These are phyloP conservation scores for Microcebus ravelobensis DNA, from an alignment of 2,113 vertebrate genomes.

Conservation along the genomic window DNA sequence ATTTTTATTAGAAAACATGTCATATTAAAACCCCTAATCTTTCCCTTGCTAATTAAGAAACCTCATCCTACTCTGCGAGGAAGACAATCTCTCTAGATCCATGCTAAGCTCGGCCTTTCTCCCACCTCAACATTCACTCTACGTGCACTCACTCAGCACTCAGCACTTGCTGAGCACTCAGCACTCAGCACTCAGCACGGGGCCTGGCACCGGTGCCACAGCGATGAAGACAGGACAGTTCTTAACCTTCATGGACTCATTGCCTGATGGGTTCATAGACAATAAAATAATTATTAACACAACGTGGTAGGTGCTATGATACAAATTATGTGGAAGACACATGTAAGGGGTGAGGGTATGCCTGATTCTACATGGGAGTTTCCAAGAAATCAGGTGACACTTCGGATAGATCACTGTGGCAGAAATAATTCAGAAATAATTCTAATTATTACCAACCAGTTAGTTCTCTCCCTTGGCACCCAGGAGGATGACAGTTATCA, in stretches of 20 bases:
- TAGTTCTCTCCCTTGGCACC: neutral
- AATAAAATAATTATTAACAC: neutral
- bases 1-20: neutral
- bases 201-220: accelerated
- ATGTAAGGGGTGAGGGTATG: neutral
- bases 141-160: too few relatives aligned
- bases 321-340: neutral
- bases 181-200: neutral
- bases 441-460: neutral
- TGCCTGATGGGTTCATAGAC: neutral
- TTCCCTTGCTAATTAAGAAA: neutral
- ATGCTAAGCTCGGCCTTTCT: neutral
- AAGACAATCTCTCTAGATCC: too few relatives aligned
- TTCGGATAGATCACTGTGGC: neutral
- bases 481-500: neutral
- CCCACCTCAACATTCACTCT: neutral
- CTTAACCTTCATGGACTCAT: neutral
- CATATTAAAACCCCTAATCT: neutral
- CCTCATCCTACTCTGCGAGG: accelerated
- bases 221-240: neutral
- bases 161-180: too few relatives aligned
- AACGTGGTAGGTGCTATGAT: neutral
- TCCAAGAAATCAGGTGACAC: neutral
- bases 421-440: neutral
- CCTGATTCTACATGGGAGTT: neutral